Conservation (phyloP, 2,888 invertebrate genomes). For the Rhabditophanes sp. region DNA sequence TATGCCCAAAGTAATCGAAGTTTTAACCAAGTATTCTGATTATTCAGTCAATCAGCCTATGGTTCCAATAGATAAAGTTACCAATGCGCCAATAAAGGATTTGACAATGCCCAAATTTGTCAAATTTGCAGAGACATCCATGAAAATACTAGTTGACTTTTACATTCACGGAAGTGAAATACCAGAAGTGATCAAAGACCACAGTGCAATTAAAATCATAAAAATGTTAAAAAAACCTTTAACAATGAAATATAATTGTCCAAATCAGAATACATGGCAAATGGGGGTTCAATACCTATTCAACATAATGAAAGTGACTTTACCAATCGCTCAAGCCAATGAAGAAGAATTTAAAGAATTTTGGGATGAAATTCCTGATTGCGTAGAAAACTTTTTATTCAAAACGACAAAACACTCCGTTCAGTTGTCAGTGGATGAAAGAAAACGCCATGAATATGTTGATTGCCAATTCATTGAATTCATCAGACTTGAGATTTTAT, state of each 20-base stretch:
- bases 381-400: constrained; percentile 14
- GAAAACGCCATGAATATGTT: constrained; percentile 35
- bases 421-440: constrained; percentile 34
- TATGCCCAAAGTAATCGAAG: too few relatives aligned
- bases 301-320: constrained; percentile 62
- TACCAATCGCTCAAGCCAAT: constrained; percentile 66
- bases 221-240: too few relatives aligned
- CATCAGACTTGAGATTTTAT: constrained; percentile 61
- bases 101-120: too few relatives aligned
- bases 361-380: neutral
- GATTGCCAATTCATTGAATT: constrained; percentile 57
- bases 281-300: constrained; percentile 62
- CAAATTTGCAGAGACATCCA: too few relatives aligned
- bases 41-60: too few relatives aligned
- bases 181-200: too few relatives aligned
- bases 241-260: constrained; percentile 64
- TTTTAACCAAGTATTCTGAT: too few relatives aligned
- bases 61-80: too few relatives aligned
- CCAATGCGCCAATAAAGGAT: too few relatives aligned
- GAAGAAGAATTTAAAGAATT: constrained; percentile 46
- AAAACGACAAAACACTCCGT: constrained; percentile 53
- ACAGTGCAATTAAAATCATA: too few relatives aligned
- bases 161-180: too few relatives aligned
- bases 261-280: constrained; percentile 66
- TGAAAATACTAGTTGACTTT: too few relatives aligned